Conservation (phyloP, 2,113 vertebrate genomes). For the Odocoileus hemionus region DNA sequence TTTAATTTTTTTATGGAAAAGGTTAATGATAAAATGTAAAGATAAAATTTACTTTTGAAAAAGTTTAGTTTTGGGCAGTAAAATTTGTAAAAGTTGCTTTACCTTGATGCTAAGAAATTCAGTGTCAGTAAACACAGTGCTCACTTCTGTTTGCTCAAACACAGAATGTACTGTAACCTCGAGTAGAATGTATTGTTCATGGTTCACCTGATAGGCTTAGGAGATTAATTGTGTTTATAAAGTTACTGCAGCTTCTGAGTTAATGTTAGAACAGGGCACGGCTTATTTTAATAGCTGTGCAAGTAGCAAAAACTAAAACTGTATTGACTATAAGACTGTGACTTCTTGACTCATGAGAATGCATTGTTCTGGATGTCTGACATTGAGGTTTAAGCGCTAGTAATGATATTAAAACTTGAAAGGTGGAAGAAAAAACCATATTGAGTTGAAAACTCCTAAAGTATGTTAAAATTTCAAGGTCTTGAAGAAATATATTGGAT, state of each 20-base stretch:
- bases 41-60: neutral
- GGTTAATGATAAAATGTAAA: neutral
- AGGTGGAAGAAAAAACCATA: neutral
- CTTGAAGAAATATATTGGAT: neutral
- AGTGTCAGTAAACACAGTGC: neutral
- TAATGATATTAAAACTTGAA: neutral
- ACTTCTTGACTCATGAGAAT: neutral
- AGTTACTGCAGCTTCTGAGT: neutral
- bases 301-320: neutral
- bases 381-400: neutral
- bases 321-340: neutral
- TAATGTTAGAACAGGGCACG: neutral
- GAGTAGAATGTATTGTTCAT: neutral
- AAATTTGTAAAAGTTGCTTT: neutral
- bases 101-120: neutral
- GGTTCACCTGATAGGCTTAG: neutral
- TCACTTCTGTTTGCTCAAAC: neutral
- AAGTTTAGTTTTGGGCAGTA: neutral
- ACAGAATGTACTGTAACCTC: neutral
- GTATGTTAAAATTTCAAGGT: neutral
- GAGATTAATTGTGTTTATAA: neutral
- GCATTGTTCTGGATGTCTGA: neutral
- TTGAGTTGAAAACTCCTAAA: neutral
- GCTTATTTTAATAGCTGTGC: neutral
- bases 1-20: conserved; percentile 19